These are phyloP conservation scores for Drosophila kikkawai DNA, from an alignment of 1,140 invertebrate species.

Conservation along the genomic window DNA sequence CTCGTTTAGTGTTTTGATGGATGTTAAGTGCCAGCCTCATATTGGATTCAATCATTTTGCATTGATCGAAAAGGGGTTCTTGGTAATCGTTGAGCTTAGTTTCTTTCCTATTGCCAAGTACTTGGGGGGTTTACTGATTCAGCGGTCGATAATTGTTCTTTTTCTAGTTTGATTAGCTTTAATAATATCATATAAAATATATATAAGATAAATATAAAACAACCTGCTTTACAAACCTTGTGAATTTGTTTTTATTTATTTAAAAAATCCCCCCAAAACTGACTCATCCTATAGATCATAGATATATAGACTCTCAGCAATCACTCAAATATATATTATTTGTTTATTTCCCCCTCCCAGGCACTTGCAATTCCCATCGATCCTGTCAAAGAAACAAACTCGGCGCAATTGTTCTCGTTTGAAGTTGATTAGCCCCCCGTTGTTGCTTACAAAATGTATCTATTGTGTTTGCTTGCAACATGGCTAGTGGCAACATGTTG, in stretches of 20 bases:
- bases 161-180: not conserved
- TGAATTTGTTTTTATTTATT: not conserved
- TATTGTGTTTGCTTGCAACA: conserved; percentile 64
- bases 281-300: not conserved
- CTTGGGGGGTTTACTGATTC: conserved; percentile 3
- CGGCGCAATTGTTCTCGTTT: conserved; percentile 69
- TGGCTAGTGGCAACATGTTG: conserved; percentile 49
- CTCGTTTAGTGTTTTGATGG: conserved; percentile 81
- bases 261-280: not conserved
- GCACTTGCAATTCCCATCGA: conserved; percentile 46
- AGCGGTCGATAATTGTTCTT: too few relatives aligned
- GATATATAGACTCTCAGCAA: not conserved
- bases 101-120: not conserved
- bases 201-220: too few relatives aligned
- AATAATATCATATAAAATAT: not conserved
- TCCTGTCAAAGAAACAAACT: conserved; percentile 52
- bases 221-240: too few relatives aligned
- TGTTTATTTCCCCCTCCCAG: conserved; percentile 4
- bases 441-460: conserved; percentile 77
- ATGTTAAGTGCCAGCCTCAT: conserved; percentile 73
- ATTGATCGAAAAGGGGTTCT: conserved; percentile 42
- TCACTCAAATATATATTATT: conserved; percentile 18
- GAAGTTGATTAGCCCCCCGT: conserved; percentile 79
- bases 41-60: conserved; percentile 53
- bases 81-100: conserved; percentile 27